These are phyloP conservation scores for Ametastegia equiseti DNA, from an alignment of 2,888 invertebrate species.

Conservation along the genomic window DNA sequence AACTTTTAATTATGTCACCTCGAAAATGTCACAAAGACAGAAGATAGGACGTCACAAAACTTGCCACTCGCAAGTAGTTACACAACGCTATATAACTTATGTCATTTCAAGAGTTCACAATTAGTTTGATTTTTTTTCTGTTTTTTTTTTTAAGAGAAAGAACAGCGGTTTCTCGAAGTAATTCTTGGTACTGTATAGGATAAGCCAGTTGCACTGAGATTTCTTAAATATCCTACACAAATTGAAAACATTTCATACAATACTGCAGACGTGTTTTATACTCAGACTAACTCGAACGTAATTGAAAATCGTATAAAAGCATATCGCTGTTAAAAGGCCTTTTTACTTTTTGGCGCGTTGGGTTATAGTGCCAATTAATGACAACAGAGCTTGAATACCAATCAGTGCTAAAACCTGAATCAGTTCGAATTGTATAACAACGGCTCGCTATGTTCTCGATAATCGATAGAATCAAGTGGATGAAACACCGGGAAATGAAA, in stretches of 20 bases:
- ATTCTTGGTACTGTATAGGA: no score
- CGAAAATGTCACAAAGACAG: not conserved
- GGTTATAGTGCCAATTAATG: slow-evolving; percentile 14
- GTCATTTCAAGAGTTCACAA: no score
- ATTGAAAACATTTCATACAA: not conserved
- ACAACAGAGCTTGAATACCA: slow-evolving; percentile 13
- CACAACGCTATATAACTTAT: no score
- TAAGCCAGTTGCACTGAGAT: no score
- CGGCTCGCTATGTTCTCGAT: not conserved
- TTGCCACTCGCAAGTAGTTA: not conserved
- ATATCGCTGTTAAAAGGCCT: not conserved
- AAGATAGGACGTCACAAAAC: not conserved
- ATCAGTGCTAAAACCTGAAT: not conserved
- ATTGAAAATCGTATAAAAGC: not conserved
- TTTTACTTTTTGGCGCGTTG: not conserved
- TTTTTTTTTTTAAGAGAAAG: no score
- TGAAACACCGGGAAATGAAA: not conserved
- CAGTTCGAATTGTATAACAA: not conserved
- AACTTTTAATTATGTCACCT: not conserved
- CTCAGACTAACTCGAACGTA: not conserved
- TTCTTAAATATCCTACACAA: not conserved
- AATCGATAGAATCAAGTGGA: slow-evolving; percentile 6
- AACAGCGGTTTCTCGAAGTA: no score
- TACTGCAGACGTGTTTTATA: not conserved
- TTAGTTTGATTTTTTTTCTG: no score